Evolutionary conservation across 2,888 invertebrate genomes (phyloP), one percentile per base, ranked within the genome.

Genomic region (Thysanoteuthis rhombus): DNA sequence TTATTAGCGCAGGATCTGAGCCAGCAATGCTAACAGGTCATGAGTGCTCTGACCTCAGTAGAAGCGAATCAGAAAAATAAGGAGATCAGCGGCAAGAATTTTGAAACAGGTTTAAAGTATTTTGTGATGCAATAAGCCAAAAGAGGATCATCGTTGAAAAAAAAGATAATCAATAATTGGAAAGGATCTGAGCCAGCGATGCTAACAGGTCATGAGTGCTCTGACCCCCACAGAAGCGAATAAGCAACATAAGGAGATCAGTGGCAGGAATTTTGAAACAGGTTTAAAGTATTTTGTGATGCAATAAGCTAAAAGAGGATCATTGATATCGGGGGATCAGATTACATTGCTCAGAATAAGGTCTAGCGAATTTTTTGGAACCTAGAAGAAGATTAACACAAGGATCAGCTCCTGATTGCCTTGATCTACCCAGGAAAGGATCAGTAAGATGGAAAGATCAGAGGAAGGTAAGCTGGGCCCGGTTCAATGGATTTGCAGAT

Each of bases 61-160:
- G n/a, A 32, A 75, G 10, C 25, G 52, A 52, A 75, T 75, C 75
- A n/a, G 32, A 32, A 75, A n/a, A 12, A 75, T 75, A 75, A 75
- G 75, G n/a, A 75, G 75, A 75, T 75, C 75, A 75, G n/a, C n/a
- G 8, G 32, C 75, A 75, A 8, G 75, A n/a, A 75, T 10, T 75
- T n/a, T 10, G 75, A 75, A 75, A 75, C 75, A 75, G 75, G n/a
- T 75, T 75, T 75, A 75, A 75, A 75, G 75, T 75, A 75, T 75
- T 75, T 75, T n/a, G 16, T n/a, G 75, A 75, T 75, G 75, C 32
- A 75, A 75, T 75, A 75, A 75, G 32, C 75, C 75, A 75, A 75
- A 75, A 75, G 75, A 75, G 75, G 75, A 75, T 75, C 75, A n/a
- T 75, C n/a, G n/a, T n/a, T n/a, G n/a, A n/a, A n/a, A n/a, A n/a